Percentiles rank a stretch among this genome's conserved stretches.
phyloP scores from a whole-genome alignment of 2,888 invertebrate species.

The Tetropium fuscum region DNA sequence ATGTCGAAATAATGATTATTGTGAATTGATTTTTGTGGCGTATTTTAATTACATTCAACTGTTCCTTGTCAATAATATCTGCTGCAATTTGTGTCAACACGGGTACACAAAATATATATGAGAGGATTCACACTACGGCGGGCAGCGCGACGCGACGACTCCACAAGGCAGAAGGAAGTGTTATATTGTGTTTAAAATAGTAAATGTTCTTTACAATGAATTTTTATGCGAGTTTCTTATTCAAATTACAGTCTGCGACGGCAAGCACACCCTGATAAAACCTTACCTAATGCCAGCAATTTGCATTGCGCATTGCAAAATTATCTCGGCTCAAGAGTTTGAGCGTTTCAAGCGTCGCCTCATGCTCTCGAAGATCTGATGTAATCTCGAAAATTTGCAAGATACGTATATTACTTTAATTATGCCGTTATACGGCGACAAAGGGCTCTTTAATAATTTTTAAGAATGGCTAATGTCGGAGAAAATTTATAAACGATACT shows the following conservation, averaged over 20 bases:
- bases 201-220: conserved; percentile 2
- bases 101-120: background rate
- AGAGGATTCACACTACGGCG: background rate
- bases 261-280: background rate
- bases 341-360: background rate
- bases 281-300: conserved; percentile 9
- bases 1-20: no score
- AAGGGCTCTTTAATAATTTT: background rate
- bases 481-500: no score
- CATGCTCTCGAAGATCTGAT: background rate
- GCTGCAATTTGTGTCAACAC: no score
- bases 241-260: conserved; percentile 4
- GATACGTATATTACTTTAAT: background rate
- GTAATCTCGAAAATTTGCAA: conserved; percentile 1
- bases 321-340: conserved; percentile 1
- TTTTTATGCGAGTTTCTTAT: background rate
- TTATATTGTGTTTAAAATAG: conserved; percentile 7
- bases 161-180: no score
- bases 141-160: background rate
- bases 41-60: background rate
- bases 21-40: no score
- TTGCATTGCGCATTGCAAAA: conserved; percentile 1
- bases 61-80: background rate
- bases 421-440: background rate
- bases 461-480: background rate